phyloP scores from a whole-genome alignment of 1,140 invertebrate species.

The Heliconius himera region DNA sequence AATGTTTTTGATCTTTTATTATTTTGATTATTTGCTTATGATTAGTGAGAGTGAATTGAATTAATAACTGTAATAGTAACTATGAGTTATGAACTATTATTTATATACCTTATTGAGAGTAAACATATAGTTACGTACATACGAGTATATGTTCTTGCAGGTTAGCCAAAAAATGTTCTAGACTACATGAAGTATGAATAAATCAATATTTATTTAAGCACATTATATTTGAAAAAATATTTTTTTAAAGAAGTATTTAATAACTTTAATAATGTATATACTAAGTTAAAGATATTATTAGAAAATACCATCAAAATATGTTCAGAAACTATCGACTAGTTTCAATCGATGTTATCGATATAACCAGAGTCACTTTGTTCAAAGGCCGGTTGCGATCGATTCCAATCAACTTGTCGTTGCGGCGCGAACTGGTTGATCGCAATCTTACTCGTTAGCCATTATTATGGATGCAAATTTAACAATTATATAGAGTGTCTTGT shows the following conservation, averaged over 20 bases:
- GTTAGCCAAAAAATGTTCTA: too few relatives aligned
- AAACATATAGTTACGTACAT: not conserved
- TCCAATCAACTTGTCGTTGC: conserved; percentile 65
- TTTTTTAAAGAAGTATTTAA: too few relatives aligned
- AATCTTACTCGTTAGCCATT: conserved; percentile 67
- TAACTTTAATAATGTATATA: too few relatives aligned
- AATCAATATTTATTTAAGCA: not conserved
- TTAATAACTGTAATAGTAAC: not conserved
- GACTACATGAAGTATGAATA: not conserved
- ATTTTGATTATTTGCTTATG: not conserved
- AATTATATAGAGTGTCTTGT: conserved; percentile 48
- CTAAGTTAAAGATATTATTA: too few relatives aligned
- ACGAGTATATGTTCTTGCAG: not conserved
- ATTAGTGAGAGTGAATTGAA: not conserved
- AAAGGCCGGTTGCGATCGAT: conserved; percentile 55
- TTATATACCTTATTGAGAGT: not conserved
- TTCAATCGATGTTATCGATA: conserved; percentile 40
- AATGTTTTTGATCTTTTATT: conserved; percentile 15
- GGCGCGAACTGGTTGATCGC: conserved; percentile 71
- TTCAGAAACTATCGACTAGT: conserved; percentile 27
- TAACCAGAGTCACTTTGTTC: conserved; percentile 42
- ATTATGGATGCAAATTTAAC: conserved; percentile 76
- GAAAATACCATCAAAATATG: not conserved
- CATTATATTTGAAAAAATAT: not conserved
- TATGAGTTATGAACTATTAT: not conserved